Evolutionary conservation across 2,888 invertebrate genomes (phyloP).

Genomic region (Pardosa pseudoannulata): DNA sequence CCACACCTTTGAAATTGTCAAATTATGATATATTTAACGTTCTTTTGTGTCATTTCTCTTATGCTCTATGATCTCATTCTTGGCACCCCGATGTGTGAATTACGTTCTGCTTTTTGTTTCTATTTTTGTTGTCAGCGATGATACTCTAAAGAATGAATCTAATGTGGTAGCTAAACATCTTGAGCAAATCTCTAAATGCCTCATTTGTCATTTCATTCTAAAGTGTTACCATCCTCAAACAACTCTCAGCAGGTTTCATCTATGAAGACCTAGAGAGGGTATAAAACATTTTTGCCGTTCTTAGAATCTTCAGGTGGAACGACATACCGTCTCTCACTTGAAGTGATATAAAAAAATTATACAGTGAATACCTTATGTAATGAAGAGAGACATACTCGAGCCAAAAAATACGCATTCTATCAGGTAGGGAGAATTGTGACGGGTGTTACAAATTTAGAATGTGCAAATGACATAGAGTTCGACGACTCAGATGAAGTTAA

Average conservation of each 20-base stretch:
- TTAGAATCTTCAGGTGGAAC: constrained; percentile 5
- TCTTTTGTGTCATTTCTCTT: no score
- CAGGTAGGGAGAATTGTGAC: constrained; percentile 11
- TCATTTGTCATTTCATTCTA: not conserved
- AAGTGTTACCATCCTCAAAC: not conserved
- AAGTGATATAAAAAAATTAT: constrained; percentile 1
- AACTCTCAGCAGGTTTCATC: not conserved
- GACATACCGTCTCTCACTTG: not conserved
- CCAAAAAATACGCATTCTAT: constrained; percentile 33
- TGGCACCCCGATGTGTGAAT: no score
- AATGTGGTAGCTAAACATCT: not conserved
- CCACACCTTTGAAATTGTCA: no score
- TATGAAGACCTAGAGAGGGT: not conserved
- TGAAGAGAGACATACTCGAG: not conserved
- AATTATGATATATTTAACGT: no score
- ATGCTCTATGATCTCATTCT: no score
- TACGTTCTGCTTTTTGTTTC: no score
- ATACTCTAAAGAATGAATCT: not conserved
- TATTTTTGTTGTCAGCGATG: no score
- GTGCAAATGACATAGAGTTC: constrained; percentile 48
- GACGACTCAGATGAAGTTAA: constrained; percentile 23
- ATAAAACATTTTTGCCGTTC: not conserved
- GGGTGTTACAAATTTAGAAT: constrained; percentile 46
- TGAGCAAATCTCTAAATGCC: not conserved
- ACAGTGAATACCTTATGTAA: not conserved